These are phyloP conservation scores for Melanostigma gelatinosum DNA, from an alignment of 2,113 vertebrate genomes.

Conservation along the genomic window DNA sequence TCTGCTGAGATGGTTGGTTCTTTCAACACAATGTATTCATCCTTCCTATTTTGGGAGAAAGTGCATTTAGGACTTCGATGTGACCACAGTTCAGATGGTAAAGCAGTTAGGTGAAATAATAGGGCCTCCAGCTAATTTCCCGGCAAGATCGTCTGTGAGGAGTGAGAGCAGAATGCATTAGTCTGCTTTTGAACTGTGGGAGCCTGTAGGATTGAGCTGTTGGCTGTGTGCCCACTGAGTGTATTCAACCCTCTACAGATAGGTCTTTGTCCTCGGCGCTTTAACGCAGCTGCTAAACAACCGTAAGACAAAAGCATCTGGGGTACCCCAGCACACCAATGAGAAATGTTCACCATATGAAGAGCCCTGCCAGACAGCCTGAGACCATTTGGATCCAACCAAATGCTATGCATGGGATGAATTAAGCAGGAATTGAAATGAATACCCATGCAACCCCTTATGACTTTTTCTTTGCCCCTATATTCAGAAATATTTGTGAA, in stretches of 20 bases:
- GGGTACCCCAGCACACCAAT: constrained; percentile 81
- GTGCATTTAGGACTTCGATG: constrained; percentile 5
- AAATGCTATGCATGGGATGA: constrained; percentile 64
- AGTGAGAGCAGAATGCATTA: constrained; percentile 71
- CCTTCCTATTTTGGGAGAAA: not conserved
- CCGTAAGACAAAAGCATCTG: constrained; percentile 88
- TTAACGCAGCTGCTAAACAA: constrained; percentile 82
- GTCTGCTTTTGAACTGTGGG: constrained; percentile 73
- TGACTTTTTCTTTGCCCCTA: constrained; percentile 29
- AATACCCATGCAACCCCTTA: constrained; percentile 37
- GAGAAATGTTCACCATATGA: constrained; percentile 79
- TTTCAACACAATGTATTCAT: not conserved
- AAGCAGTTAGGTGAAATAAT: constrained; percentile 41
- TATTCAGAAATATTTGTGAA: constrained; percentile 19
- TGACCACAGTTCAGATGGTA: constrained; percentile 43
- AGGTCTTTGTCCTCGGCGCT: constrained; percentile 87
- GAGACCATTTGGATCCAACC: constrained; percentile 60
- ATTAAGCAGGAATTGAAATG: constrained; percentile 66
- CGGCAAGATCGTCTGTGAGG: constrained; percentile 65
- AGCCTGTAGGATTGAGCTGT: constrained; percentile 82
- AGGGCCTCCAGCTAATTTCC: constrained; percentile 50
- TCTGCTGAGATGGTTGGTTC: not conserved
- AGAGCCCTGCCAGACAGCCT: constrained; percentile 68
- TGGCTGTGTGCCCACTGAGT: constrained; percentile 88
- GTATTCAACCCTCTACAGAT: constrained; percentile 92